Evolutionary conservation across 1,140 invertebrate species (phyloP), one percentile per base, ranked within the genome.

Genomic region (Drosophila neocordata): DNA sequence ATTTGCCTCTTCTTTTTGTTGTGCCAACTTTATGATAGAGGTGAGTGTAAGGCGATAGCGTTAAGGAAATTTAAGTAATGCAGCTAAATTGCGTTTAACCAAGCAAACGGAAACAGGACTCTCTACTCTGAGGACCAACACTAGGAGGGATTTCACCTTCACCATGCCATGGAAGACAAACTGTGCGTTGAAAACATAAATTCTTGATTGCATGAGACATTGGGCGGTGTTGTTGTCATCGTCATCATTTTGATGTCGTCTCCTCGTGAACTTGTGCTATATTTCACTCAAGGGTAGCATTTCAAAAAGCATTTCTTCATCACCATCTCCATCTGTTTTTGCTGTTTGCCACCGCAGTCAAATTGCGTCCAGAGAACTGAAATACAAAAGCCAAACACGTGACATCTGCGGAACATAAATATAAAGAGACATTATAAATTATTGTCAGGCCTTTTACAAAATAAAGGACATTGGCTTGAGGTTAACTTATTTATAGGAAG

Each of bases 1-100:
- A 31, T 7, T 2, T n/a, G n/a, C n/a, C n/a, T n/a, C n/a, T n/a
- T n/a, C n/a, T n/a, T n/a, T 24, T 24, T 24, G 0, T 24, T 24
- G 22, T 24, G 22, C 0, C 1, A 6, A 1, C 37, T 37, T 69
- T 53, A 52, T 37, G 22, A 66, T 24, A 34, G 13, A 62, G 64
- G 24, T 48, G 37, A 57, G 48, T 31, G 81, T 75, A 87, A 81
- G 38, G 65, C 67, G 78, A 85, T 81, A 85, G 66, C 57, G 41
- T n/a, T 41, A 52, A 78, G 82, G 82, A 85, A 81, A 85, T 85
- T 85, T 72, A 82, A 85, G 74, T 78, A 75, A 82, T 87, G 78
- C 74, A 85, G 65, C 82, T 81, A 82, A 88, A 88, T 87, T 87
- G 83, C 83, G 83, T 85, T 85, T 78, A 85, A 81, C 83, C 78